Evolutionary conservation across 2,888 invertebrate species (phyloP).

Genomic region (Sarcophaga subvicina): DNA sequence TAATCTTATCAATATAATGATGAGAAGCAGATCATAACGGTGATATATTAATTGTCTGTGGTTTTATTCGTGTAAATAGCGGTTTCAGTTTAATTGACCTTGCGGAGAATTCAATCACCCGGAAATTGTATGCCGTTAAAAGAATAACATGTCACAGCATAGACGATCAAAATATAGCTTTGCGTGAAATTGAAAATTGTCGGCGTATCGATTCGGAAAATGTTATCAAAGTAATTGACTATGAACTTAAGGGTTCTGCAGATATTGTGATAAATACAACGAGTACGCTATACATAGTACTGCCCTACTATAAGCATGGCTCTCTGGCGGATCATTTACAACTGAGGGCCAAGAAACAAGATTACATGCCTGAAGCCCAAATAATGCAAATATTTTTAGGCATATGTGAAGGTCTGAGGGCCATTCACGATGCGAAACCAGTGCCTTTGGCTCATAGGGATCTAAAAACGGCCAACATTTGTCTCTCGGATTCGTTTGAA

Average conservation of each 20-base stretch:
- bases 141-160: constrained; percentile 90
- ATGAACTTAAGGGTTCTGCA: constrained; percentile 85
- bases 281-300: constrained; percentile 88
- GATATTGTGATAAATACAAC: constrained; percentile 87
- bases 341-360: constrained; percentile 83
- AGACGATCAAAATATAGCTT: constrained; percentile 88
- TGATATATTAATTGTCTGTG: not conserved
- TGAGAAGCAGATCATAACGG: constrained; percentile 3
- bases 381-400: constrained; percentile 87
- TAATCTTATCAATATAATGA: constrained; percentile 32
- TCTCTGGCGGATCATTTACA: constrained; percentile 88
- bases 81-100: constrained; percentile 92
- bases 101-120: constrained; percentile 86
- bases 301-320: constrained; percentile 91
- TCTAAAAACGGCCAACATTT: constrained; percentile 92
- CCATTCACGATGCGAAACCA: constrained; percentile 88
- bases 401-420: constrained; percentile 88
- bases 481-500: constrained; percentile 87
- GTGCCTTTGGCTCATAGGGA: constrained; percentile 91
- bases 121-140: constrained; percentile 89
- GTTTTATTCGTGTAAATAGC: constrained; percentile 82
- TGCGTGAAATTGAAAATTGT: constrained; percentile 89
- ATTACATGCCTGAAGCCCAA: constrained; percentile 85
- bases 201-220: constrained; percentile 87
- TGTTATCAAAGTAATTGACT: constrained; percentile 88